Base-by-base conservation (phyloP, 2,797 vertebrate species). In the Alfaro cultratus region DNA sequence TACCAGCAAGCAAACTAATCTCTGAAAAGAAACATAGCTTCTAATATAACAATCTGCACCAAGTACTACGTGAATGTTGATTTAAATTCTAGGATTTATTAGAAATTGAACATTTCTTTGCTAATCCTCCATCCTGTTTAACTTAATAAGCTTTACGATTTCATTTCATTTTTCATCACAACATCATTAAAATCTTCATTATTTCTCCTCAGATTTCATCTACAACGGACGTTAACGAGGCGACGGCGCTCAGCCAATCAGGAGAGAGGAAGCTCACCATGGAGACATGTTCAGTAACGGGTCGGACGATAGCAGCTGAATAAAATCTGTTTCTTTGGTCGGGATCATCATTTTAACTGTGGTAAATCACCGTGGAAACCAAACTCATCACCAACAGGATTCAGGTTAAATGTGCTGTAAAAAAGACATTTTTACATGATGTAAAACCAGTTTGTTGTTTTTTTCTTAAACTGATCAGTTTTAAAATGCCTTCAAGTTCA, bases 161-260 rank as follows among this genome's bases (percentile, higher is more conserved):
- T 29, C 1, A 57, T 57, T 57, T 31, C 4, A 5, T 13, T 1
- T 39, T 41, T 68, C 21, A 12, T 21, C 34, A 64, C 31, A 64
- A 21, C 13, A 67, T 70, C 68, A 13, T 45, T 45, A 70, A 70
- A 23, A n/a, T 70, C 5, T 0, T 9, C 1, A 13, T 47, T 13
- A 13, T 76, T 0, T 78, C 36, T 85, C 73, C 53, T 81, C 91
- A 96, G 94, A 95, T 83, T 91, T 94, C 47, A 81, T 95, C 79
- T 93, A 89, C 87, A 90, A 80, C 0, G 89, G 93, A 73, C 92
- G 88, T 60, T 94, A 57, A 92, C 31, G 53, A 41, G 43, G 73
- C 11, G 41, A 15, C 13, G 68, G 15, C 5, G 68, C 23, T 43
- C 26, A 46, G 2, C 68, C 68, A 64, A 76, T 57, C 26, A 46